Percentiles rank a stretch among this genome's conserved stretches.
phyloP scores from a whole-genome alignment of 2,888 invertebrate genomes.

The Diogma glabrata region DNA sequence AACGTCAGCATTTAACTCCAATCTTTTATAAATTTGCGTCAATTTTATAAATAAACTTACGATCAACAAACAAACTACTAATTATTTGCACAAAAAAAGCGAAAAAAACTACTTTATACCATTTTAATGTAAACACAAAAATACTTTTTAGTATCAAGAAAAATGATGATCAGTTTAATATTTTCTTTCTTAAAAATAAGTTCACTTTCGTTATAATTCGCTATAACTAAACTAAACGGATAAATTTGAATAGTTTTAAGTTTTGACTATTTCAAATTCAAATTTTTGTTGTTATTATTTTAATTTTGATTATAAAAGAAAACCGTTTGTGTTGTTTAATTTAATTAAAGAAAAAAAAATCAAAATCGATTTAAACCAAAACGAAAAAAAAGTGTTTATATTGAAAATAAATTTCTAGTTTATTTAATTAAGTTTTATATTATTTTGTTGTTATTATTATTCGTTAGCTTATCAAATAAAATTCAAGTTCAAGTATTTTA shows the following conservation, averaged over 20 bases:
- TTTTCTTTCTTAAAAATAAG: background rate
- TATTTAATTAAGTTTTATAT: background rate
- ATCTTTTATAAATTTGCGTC: no score
- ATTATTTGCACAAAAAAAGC: background rate
- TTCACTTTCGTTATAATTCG: background rate
- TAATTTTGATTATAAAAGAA: background rate
- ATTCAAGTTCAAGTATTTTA: no score
- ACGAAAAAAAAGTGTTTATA: slow-evolving; percentile 2
- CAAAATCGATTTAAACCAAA: background rate
- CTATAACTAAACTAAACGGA: slow-evolving; percentile 3
- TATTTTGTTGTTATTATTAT: no score
- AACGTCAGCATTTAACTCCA: no score
- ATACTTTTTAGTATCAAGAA: slow-evolving; percentile 6
- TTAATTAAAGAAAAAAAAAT: slow-evolving; percentile 3
- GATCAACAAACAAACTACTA: no score
- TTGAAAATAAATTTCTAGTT: background rate
- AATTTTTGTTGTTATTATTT: background rate
- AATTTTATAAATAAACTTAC: no score
- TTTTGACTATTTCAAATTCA: background rate
- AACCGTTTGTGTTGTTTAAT: background rate
- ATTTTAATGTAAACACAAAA: slow-evolving; percentile 1
- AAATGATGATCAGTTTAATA: slow-evolving; percentile 6
- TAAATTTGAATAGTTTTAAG: no score
- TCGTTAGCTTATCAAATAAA: no score
- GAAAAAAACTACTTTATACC: background rate